A percentile compares a stretch with the other conserved stretches of the same genome.
phyloP scores from a whole-genome alignment of 2,797 vertebrate genomes.

The Carduelis carduelis region DNA sequence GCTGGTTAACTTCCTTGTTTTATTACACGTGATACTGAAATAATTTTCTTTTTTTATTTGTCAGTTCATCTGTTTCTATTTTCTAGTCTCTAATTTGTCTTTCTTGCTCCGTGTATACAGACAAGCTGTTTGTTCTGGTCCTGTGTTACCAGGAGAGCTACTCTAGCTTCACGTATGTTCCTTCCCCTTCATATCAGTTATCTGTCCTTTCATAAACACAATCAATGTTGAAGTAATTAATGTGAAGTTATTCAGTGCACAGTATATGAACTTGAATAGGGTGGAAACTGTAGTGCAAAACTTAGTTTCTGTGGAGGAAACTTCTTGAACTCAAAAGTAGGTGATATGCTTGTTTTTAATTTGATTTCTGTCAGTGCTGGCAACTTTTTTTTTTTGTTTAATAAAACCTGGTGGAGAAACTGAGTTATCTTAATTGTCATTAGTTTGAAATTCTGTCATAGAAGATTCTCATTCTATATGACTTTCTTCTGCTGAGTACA shows the following conservation, averaged over 20 bases:
- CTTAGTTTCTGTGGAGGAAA: background rate
- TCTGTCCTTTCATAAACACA: background rate
- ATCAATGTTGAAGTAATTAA: background rate
- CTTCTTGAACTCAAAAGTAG: background rate
- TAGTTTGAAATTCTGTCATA: background rate
- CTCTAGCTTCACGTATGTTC: rapidly evolving
- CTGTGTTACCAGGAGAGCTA: background rate
- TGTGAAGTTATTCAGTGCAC: background rate
- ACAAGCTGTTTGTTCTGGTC: background rate
- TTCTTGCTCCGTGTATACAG: background rate
- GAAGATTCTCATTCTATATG: background rate
- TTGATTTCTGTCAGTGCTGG: background rate
- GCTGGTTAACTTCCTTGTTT: background rate
- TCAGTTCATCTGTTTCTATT: background rate
- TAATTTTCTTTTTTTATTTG: background rate
- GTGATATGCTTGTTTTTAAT: background rate
- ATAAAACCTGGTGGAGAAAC: background rate
- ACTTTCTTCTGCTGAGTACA: background rate
- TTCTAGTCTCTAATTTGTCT: background rate
- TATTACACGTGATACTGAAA: background rate
- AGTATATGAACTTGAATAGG: background rate
- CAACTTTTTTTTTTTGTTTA: background rate
- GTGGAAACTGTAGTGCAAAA: background rate
- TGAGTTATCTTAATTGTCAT: background rate
- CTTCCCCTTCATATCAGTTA: background rate